Conservation (phyloP, 2,888 invertebrate genomes). For the Melinopterus prodromus region DNA sequence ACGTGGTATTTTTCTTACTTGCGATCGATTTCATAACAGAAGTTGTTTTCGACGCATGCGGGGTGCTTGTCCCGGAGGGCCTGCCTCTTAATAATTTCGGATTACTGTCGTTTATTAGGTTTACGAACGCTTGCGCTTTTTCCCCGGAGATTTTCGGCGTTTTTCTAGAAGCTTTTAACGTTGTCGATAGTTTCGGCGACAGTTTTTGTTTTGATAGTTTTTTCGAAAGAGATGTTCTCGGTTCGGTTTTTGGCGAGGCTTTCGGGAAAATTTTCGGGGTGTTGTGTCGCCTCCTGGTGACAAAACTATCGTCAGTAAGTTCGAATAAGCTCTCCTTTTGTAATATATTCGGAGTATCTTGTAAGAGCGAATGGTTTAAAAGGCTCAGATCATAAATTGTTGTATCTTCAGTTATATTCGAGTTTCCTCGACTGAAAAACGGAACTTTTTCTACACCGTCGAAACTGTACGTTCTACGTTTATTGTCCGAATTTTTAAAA, state of each 20-base stretch:
- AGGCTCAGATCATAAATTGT: background rate
- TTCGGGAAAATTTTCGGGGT: background rate
- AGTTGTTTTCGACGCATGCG: conserved; percentile 7
- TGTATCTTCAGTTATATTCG: background rate
- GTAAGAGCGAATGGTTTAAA: background rate
- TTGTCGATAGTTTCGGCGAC: conserved; percentile 5
- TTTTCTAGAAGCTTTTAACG: background rate
- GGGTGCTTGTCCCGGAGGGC: conserved; percentile 23
- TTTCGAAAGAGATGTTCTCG: background rate
- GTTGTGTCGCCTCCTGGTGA: background rate
- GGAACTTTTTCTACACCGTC: background rate
- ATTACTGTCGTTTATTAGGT: background rate
- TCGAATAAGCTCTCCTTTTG: background rate
- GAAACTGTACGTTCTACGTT: background rate
- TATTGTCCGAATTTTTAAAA: background rate
- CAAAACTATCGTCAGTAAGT: background rate
- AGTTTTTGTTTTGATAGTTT: background rate
- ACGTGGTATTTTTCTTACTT: conserved; percentile 11
- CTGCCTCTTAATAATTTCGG: background rate
- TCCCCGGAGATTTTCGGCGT: conserved; percentile 18
- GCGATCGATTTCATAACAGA: background rate
- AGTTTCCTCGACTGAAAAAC: background rate
- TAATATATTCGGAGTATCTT: background rate
- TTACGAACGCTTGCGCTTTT: background rate
- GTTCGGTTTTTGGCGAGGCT: background rate